Evolutionary conservation across 2,888 invertebrate genomes (phyloP).

Genomic region (Orthosia cruda): DNA sequence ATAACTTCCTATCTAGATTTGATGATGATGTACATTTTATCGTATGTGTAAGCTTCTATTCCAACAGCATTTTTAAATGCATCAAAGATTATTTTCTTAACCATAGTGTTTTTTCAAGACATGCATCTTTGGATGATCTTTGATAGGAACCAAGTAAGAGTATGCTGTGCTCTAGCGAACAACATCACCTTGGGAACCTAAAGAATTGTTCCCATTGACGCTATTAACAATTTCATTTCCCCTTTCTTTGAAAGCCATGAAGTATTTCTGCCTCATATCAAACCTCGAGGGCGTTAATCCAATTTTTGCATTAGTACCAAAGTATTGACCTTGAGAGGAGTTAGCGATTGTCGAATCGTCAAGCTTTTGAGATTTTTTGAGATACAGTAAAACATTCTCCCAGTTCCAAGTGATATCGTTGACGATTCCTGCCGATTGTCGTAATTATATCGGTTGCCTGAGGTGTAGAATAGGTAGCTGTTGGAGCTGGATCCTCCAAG

Average conservation of each 20-base stretch:
- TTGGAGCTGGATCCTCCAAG: conserved; percentile 66
- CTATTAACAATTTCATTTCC: conserved; percentile 78
- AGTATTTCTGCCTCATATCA: conserved; percentile 55
- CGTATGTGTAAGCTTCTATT: conserved; percentile 68
- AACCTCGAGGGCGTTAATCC: conserved; percentile 43
- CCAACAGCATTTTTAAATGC: conserved; percentile 65
- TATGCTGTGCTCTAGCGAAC: conserved; percentile 39
- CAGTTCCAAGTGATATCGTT: conserved; percentile 74
- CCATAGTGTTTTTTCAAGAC: conserved; percentile 51
- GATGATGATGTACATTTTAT: conserved; percentile 45
- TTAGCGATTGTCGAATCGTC: conserved; percentile 51
- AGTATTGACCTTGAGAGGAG: conserved; percentile 58
- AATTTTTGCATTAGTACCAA: conserved; percentile 68
- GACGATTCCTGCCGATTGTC: conserved; percentile 71
- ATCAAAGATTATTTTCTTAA: conserved; percentile 48
- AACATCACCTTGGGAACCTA: conserved; percentile 71
- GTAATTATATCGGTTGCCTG: conserved; percentile 71
- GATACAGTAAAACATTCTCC: conserved; percentile 72
- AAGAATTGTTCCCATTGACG: conserved; percentile 74
- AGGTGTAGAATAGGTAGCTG: conserved; percentile 56
- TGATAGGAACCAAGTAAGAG: conserved; percentile 30
- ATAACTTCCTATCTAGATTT: conserved; percentile 75
- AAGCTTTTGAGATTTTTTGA: conserved; percentile 76
- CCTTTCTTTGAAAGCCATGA: conserved; percentile 80
- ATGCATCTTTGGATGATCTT: conserved; percentile 32